A percentile compares a stretch with the other conserved stretches of the same genome.
Conservation (phyloP, 2,113 vertebrate species). For the Chiloscyllium plagiosum region DNA sequence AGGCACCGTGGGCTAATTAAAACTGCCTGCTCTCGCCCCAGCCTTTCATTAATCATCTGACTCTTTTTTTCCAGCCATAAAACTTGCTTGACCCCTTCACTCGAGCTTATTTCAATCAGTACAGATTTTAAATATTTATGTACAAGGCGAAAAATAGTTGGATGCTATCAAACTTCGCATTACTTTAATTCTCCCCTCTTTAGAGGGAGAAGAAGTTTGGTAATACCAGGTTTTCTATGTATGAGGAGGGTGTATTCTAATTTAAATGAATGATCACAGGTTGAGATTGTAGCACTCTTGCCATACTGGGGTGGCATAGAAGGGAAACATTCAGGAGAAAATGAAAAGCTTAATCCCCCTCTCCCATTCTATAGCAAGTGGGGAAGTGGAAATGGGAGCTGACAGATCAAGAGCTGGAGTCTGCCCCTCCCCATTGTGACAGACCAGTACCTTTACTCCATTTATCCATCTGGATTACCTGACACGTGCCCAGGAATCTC, state of each 20-base stretch:
- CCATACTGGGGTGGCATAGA: not conserved
- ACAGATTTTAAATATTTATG: not conserved
- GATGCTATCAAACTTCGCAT: not conserved
- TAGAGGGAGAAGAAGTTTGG: not conserved
- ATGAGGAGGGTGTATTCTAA: not conserved
- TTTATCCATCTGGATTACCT: not conserved
- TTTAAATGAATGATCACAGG: not conserved
- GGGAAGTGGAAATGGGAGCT: not conserved
- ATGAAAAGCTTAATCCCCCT: not conserved
- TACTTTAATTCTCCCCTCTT: not conserved
- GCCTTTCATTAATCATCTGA: slow-evolving; percentile 10
- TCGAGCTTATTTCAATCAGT: not conserved
- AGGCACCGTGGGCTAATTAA: not conserved
- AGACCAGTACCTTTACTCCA: not conserved
- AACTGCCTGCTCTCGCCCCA: slow-evolving; percentile 13
- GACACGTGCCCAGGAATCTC: not conserved
- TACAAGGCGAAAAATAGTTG: not conserved
- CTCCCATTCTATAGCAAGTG: not conserved
- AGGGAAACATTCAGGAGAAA: not conserved
- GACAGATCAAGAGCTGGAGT: not conserved
- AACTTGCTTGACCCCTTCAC: not conserved
- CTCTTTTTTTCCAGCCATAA: not conserved
- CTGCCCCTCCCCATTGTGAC: not conserved
- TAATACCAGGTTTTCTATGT: too few species aligned
- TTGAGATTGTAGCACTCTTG: not conserved